Percentiles rank a stretch among this genome's conserved stretches.
phyloP scores from a whole-genome alignment of 2,113 vertebrate genomes.

The Cromileptes altivelis region DNA sequence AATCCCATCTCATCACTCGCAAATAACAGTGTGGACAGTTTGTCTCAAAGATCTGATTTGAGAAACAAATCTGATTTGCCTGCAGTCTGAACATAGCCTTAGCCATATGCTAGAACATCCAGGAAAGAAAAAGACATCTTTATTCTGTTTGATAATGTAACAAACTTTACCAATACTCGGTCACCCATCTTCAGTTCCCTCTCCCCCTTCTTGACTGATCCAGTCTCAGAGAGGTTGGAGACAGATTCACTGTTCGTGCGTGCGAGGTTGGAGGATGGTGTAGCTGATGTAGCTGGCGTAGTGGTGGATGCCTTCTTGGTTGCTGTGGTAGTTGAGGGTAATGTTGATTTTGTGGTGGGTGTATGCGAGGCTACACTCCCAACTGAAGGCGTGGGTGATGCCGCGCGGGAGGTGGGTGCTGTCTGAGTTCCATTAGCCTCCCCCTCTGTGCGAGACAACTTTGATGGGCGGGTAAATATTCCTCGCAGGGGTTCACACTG shows the following conservation, averaged over 20 bases:
- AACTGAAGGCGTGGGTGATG: constrained; percentile 89
- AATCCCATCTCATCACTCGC: too few species aligned
- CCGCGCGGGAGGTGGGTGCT: constrained; percentile 84
- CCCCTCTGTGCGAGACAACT: constrained; percentile 91
- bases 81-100: too few species aligned
- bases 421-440: constrained; percentile 91
- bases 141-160: not conserved
- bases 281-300: constrained; percentile 77
- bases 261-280: constrained; percentile 89
- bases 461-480: constrained; percentile 97
- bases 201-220: constrained; percentile 96
- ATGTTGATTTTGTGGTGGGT: constrained; percentile 66
- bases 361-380: constrained; percentile 72
- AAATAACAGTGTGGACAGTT: too few species aligned
- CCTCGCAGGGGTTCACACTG: constrained; percentile 94
- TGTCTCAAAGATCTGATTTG: too few species aligned
- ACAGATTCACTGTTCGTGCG: constrained; percentile 93
- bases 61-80: too few species aligned
- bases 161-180: constrained; percentile 91
- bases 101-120: not conserved
- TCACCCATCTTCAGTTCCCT: constrained; percentile 96
- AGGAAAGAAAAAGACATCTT: not conserved
- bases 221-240: constrained; percentile 96
- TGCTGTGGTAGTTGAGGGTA: constrained; percentile 48
- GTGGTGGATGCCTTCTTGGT: constrained; percentile 74